These are phyloP conservation scores for Cuniculus paca DNA, from an alignment of 2,797 vertebrate species.

Conservation along the genomic window DNA sequence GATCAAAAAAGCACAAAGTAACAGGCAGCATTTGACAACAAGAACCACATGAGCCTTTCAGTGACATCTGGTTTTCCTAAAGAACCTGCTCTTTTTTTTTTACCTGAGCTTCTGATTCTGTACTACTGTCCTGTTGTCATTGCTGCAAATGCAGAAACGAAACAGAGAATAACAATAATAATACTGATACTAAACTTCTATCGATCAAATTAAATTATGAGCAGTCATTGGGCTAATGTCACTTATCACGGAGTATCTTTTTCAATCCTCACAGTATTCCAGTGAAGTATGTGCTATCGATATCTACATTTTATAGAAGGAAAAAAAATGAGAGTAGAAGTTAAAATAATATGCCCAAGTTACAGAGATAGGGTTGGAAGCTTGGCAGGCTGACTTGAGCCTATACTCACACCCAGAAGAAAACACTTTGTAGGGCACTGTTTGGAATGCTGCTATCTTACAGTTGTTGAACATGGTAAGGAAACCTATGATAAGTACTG, in stretches of 20 bases:
- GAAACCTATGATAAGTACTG: background rate
- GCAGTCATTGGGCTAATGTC: background rate
- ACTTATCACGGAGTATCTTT: constrained; percentile 20
- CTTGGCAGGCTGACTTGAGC: background rate
- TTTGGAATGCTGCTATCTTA: background rate
- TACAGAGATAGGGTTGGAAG: background rate
- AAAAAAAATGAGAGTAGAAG: background rate
- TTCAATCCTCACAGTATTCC: background rate
- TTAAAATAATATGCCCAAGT: background rate
- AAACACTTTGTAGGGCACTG: background rate
- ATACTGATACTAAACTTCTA: background rate
- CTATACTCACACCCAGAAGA: accelerated
- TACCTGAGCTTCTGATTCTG: background rate
- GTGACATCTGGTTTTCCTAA: background rate
- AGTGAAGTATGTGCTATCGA: background rate
- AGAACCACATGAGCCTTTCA: background rate
- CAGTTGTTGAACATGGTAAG: background rate
- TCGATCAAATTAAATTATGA: background rate
- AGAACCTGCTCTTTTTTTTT: background rate
- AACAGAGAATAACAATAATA: background rate
- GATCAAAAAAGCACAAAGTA: background rate
- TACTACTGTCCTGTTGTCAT: background rate
- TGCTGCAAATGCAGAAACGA: background rate
- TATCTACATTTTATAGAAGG: background rate
- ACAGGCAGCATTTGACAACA: background rate